phyloP scores from a whole-genome alignment of 2,888 invertebrate species.

The Notodonta dromedarius region DNA sequence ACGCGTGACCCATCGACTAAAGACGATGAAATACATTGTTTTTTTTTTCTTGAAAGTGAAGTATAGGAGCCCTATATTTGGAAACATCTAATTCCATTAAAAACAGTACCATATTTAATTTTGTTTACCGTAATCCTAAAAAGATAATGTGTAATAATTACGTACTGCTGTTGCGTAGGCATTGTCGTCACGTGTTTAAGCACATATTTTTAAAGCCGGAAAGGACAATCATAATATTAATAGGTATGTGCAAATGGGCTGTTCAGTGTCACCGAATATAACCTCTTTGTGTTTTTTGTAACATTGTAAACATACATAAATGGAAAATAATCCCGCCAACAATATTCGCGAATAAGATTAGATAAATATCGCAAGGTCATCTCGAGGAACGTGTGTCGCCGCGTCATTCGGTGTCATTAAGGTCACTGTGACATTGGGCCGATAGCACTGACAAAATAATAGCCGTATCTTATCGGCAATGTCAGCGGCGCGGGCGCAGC shows the following conservation, averaged over 20 bases:
- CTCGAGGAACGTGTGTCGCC: constrained; percentile 65
- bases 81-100: too few relatives aligned
- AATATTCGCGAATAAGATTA: constrained; percentile 77
- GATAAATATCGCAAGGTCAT: constrained; percentile 82
- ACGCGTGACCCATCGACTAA: too few relatives aligned
- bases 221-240: constrained; percentile 1
- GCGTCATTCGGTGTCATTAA: constrained; percentile 81
- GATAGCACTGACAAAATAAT: constrained; percentile 81
- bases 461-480: constrained; percentile 82
- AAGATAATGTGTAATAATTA: not conserved
- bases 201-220: constrained; percentile 1
- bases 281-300: constrained; percentile 7
- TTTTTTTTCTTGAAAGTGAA: too few relatives aligned
- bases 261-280: not conserved
- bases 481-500: constrained; percentile 79
- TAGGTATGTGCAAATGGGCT: not conserved
- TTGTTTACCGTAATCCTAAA: not conserved
- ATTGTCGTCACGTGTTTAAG: not conserved
- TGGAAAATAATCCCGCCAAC: constrained; percentile 56
- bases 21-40: too few relatives aligned
- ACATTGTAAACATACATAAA: constrained; percentile 34
- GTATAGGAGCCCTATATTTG: too few relatives aligned
- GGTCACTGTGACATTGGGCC: constrained; percentile 83
- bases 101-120: not conserved
- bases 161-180: not conserved